Base-by-base conservation (phyloP, 37 sponge, comb jelly and placozoan species). In the Ephydatia muelleri region DNA sequence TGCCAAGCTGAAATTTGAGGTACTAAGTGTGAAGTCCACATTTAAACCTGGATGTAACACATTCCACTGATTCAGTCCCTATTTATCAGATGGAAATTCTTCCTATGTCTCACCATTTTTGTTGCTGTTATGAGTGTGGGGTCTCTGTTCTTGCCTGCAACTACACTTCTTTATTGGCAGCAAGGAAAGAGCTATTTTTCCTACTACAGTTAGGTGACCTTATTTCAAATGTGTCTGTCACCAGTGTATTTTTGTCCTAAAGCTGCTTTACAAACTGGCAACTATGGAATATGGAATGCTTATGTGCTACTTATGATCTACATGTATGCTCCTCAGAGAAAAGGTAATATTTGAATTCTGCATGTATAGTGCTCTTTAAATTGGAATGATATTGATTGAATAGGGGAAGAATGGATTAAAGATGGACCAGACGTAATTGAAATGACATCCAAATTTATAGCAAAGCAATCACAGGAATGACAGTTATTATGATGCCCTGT, bases 221-320 rank as follows among this genome's bases (percentile, higher is more conserved):
- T 43, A 16, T 68, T 34, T 28, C n/a, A n/a, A n/a, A n/a, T n/a
- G n/a, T n/a, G n/a, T n/a, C n/a, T 23, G 37, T 32, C 38, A 27
- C 25, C 8, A 68, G 71, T 38, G 69, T 31, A 0, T 3, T 68
- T 32, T 68, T 30, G n/a, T n/a, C n/a, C 9, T 75, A 37, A 75
- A 93, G 94, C 84, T 84, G 94, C 81, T 5, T 25, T 93, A 28
- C 70, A 87, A 72, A 81, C 83, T n/a, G 94, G 94, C 37, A 93
- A 90, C 82, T 93, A 87, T 76, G 94, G 90, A 28, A 74, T 93
- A 68, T 93, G 94, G 94, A 93, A 90, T 81, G 84, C 83, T 9
- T 93, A 93, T 33, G 38, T 69, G 33, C 34, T 90, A 31, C 36
- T 89, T 34, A 85, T 83, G 74, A 39, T 87, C 66, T 25, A 68